phyloP scores from a whole-genome alignment of 2,113 vertebrate species.

The Microcebus ravelobensis region DNA sequence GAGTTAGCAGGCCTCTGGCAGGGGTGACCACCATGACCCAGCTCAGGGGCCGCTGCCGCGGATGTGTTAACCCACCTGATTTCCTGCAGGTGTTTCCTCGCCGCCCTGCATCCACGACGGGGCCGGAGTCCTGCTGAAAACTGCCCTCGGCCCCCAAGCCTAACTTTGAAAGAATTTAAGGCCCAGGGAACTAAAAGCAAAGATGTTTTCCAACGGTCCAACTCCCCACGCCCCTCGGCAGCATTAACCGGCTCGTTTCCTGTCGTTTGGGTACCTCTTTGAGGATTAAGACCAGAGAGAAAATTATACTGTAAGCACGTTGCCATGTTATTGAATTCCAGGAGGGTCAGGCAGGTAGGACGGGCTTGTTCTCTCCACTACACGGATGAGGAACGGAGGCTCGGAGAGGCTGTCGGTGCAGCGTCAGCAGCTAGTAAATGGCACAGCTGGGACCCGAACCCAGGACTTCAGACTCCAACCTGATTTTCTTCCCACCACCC shows the following conservation, averaged over 20 bases:
- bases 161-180: not conserved
- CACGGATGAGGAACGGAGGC: not conserved
- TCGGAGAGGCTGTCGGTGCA: not conserved
- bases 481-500: too few relatives aligned
- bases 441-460: not conserved
- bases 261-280: not conserved
- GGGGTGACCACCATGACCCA: not conserved
- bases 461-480: not conserved
- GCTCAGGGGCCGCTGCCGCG: too few relatives aligned
- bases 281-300: not conserved
- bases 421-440: not conserved
- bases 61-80: too few relatives aligned
- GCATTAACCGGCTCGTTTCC: not conserved
- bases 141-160: not conserved
- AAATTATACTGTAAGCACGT: accelerated
- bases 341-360: not conserved
- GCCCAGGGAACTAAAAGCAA: not conserved
- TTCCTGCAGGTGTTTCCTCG: not conserved
- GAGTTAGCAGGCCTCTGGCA: not conserved
- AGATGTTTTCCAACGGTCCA: not conserved
- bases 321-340: not conserved
- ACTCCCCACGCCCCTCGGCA: not conserved
- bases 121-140: not conserved
- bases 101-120: not conserved
- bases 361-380: not conserved